phyloP scores from a whole-genome alignment of 2,113 vertebrate genomes.

The Poicephalus gulielmi region DNA sequence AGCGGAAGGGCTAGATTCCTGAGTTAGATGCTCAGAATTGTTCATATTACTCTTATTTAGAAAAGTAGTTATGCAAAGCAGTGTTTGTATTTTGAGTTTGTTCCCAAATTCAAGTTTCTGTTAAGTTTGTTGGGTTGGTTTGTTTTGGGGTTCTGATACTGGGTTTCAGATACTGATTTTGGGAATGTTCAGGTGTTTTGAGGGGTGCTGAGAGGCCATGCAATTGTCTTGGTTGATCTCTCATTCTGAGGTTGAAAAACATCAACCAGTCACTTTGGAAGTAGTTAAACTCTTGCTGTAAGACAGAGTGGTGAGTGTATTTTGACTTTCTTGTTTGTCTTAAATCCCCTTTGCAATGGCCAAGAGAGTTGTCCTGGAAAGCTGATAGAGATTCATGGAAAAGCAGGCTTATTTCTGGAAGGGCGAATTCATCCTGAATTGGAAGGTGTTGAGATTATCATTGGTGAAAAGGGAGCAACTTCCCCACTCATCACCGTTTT shows the following conservation, averaged over 20 bases:
- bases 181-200: not conserved
- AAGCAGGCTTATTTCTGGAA: constrained; percentile 92
- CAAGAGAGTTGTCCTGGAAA: constrained; percentile 95
- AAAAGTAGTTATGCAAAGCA: not conserved
- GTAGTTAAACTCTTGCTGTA: not conserved
- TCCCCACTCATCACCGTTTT: constrained; percentile 87
- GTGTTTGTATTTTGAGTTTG: not conserved
- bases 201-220: not conserved
- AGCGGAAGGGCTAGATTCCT: not conserved
- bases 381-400: constrained; percentile 89
- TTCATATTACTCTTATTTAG: not conserved
- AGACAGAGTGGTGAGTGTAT: not conserved
- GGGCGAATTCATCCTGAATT: constrained; percentile 89
- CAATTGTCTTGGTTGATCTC: not conserved
- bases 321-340: not conserved
- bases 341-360: not conserved
- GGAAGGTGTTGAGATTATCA: constrained; percentile 93
- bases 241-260: not conserved
- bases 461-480: constrained; percentile 84
- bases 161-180: not conserved
- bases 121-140: not conserved
- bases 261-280: not conserved
- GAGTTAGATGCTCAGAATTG: not conserved
- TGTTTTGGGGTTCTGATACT: too few relatives aligned
- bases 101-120: not conserved